Base-by-base conservation (phyloP, 2,888 invertebrate genomes). In the Cephonodes hylas region DNA sequence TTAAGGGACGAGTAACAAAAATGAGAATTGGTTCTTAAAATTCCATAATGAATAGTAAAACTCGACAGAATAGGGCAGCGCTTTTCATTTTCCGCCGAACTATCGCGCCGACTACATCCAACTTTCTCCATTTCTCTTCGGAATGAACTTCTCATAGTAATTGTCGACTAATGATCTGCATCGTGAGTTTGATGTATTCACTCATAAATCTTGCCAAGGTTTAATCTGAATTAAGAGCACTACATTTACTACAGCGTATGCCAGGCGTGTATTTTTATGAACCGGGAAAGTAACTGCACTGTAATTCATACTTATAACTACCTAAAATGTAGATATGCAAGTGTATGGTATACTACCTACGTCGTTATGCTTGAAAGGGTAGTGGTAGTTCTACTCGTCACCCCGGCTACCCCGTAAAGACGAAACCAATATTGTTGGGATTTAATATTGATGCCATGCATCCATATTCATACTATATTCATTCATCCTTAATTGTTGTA, bases 131-230 rank as follows among this genome's bases (percentile, higher is more conserved):
- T 84, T 80, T 74, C 76, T 81, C 79, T 80, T 69, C 66, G 61
- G 48, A 67, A 73, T 75, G 70, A 75, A 77, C 66, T 71, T 71
- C 68, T 60, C 64, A 53, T 68, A 64, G 72, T 80, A 78, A 82
- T 80, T 79, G 80, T 77, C 70, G 72, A 68, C 81, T 84, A 81
- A 82, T 80, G 80, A 81, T 73, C 77, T 75, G 69, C 71, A 67
- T 70, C 69, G 61, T 60, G 65, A 68, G 66, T 66, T 68, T 67
- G 66, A 67, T 70, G 64, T 68, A 60, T 65, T 59, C 65, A 59
- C 66, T 63, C 59, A 64, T 31, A 23, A 59, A 23, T 53, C 31
- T 53, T 18, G 15, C 27, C 13, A 18, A 53, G 27, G 27, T 27
- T 23, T 23, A 1, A 18, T 45, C 10, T 6, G 42, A 13, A 23